Evolutionary conservation across 2,797 vertebrate genomes (phyloP).

Genomic region (Diplodus sargus): DNA sequence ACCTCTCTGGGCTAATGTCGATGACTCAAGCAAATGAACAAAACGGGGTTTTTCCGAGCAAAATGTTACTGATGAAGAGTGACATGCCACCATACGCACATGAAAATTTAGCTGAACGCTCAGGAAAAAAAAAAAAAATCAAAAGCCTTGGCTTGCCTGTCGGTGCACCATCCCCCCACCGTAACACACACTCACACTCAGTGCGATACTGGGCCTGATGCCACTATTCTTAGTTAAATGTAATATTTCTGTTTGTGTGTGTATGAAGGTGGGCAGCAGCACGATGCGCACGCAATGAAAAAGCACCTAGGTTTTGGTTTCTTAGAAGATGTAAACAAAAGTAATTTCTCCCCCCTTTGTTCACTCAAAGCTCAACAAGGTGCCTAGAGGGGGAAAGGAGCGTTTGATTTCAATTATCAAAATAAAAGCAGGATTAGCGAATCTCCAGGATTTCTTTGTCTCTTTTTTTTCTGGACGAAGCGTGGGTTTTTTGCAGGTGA

Average conservation of each 20-base stretch:
- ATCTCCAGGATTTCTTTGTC: too few relatives aligned
- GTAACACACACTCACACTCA: conserved; percentile 21
- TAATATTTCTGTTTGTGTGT: conserved; percentile 56
- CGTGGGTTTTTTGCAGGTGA: too few relatives aligned
- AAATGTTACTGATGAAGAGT: conserved; percentile 53
- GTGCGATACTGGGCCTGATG: conserved; percentile 40
- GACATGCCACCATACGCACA: conserved; percentile 24
- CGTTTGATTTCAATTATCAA: too few relatives aligned
- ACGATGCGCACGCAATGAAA: conserved; percentile 24
- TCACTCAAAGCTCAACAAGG: neutral
- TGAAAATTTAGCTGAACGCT: conserved; percentile 29
- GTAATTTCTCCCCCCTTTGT: neutral
- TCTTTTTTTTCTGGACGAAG: too few relatives aligned
- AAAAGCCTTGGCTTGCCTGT: conserved; percentile 22
- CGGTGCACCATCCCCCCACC: conserved; percentile 34
- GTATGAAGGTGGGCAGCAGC: conserved; percentile 2
- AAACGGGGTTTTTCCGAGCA: conserved; percentile 1
- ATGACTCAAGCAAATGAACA: conserved; percentile 27
- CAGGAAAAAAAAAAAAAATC: conserved; percentile 19
- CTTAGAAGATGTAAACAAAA: conserved; percentile 13
- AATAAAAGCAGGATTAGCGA: too few relatives aligned
- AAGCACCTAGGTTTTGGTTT: conserved; percentile 25
- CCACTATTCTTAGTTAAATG: conserved; percentile 68
- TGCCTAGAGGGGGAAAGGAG: neutral
- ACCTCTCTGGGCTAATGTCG: neutral